phyloP scores from a whole-genome alignment of 2,888 invertebrate genomes.

The Cryptus viduatorius region DNA sequence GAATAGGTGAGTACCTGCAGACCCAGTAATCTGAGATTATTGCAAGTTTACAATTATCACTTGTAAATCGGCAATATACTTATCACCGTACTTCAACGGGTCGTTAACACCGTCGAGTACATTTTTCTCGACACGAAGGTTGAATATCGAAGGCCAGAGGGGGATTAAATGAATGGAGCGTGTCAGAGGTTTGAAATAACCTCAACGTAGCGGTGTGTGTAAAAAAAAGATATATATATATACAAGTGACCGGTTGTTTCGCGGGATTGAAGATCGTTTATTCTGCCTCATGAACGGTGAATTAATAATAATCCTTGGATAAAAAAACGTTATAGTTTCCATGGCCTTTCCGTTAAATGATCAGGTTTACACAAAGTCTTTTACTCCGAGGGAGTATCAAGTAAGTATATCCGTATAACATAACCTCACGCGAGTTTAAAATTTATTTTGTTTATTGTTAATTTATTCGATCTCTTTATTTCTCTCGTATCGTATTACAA shows the following conservation, averaged over 20 bases:
- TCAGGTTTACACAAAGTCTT: slow-evolving; percentile 91
- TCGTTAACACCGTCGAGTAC: slow-evolving; percentile 6
- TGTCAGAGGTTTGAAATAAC: slow-evolving; percentile 29
- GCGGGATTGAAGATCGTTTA: background rate
- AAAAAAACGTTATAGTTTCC: slow-evolving; percentile 69
- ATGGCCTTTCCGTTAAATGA: slow-evolving; percentile 87
- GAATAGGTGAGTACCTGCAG: slow-evolving; percentile 2
- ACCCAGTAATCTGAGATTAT: background rate
- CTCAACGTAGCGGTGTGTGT: slow-evolving; percentile 20
- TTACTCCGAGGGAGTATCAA: slow-evolving; percentile 93
- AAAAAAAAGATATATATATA: slow-evolving; percentile 2
- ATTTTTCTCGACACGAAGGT: slow-evolving; percentile 3
- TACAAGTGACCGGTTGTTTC: slow-evolving; percentile 14
- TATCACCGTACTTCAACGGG: background rate
- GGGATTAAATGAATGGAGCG: slow-evolving; percentile 20
- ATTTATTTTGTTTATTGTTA: background rate
- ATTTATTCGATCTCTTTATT: background rate
- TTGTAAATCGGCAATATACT: background rate
- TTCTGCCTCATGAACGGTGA: slow-evolving; percentile 27
- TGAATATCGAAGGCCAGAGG: slow-evolving; percentile 2
- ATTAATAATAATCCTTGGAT: slow-evolving; percentile 15
- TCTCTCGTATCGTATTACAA: slow-evolving; percentile 74
- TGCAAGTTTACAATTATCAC: background rate
- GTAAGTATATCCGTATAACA: slow-evolving; percentile 80
- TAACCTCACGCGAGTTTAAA: background rate